Percentiles rank a stretch among this genome's conserved stretches.
Conservation (phyloP, 2,797 vertebrate species). For the Garrulus glandarius region DNA sequence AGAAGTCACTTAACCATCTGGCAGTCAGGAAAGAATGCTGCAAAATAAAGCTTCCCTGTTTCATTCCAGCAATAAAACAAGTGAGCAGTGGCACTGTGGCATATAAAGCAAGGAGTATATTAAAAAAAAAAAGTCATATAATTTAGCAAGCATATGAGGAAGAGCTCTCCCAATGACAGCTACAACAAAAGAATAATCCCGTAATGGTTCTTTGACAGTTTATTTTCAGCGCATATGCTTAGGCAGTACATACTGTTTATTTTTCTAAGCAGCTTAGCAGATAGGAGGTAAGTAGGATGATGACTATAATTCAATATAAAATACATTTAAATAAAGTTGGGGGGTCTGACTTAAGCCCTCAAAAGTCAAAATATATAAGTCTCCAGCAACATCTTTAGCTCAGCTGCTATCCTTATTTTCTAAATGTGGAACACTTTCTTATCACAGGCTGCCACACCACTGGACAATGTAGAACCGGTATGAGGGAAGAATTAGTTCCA, state of each 20-base stretch:
- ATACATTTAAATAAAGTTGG: slow-evolving; percentile 55
- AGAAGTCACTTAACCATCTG: slow-evolving; percentile 22
- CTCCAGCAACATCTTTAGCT: neutral
- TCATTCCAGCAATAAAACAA: slow-evolving; percentile 4
- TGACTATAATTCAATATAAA: slow-evolving; percentile 58
- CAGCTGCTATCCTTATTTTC: slow-evolving; percentile 8
- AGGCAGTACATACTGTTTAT: slow-evolving; percentile 36
- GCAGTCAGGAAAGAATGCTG: neutral
- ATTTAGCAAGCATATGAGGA: slow-evolving; percentile 5
- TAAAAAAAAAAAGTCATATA: neutral
- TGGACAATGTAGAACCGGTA: slow-evolving; percentile 13
- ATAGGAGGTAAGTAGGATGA: slow-evolving; percentile 45
- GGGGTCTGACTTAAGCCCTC: slow-evolving; percentile 30
- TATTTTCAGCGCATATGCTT: slow-evolving; percentile 10
- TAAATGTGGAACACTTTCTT: slow-evolving; percentile 26
- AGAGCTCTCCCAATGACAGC: neutral
- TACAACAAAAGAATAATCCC: slow-evolving; percentile 40
- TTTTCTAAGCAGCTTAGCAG: slow-evolving; percentile 57
- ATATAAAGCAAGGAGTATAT: neutral
- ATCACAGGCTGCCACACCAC: slow-evolving; percentile 31
- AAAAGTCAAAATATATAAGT: slow-evolving; percentile 14
- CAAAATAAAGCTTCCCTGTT: neutral
- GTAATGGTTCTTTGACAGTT: slow-evolving; percentile 46
- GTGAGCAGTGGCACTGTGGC: neutral
- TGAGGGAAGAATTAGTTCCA: slow-evolving; percentile 38